Evolutionary conservation across 2,113 vertebrate genomes (phyloP).

Genomic region (Odocoileus virginianus): DNA sequence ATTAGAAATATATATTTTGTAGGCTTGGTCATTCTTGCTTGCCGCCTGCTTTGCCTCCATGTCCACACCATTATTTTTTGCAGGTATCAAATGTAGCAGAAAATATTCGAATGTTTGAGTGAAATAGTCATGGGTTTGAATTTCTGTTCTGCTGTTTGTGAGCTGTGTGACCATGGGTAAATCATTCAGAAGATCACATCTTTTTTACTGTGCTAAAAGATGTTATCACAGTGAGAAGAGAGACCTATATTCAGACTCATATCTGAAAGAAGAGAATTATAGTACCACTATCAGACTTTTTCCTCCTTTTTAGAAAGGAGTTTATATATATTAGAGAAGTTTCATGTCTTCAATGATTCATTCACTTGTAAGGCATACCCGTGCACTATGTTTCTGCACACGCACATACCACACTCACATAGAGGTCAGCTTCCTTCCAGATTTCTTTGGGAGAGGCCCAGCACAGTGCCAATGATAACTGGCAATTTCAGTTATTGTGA

Average conservation of each 20-base stretch:
- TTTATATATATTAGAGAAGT: too few species aligned
- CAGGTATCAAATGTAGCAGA: not conserved
- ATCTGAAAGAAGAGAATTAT: not conserved
- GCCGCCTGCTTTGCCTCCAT: not conserved
- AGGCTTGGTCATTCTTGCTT: accelerated
- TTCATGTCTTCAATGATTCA: not conserved
- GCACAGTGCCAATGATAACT: accelerated
- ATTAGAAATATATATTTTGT: not conserved
- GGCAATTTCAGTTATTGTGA: not conserved
- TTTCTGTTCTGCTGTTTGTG: not conserved
- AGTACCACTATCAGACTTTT: not conserved
- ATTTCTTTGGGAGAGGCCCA: not conserved
- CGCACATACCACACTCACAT: not conserved
- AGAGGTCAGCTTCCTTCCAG: not conserved
- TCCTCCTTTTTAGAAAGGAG: not conserved
- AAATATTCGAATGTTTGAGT: not conserved
- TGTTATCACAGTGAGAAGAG: not conserved
- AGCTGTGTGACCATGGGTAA: not conserved
- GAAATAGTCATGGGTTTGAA: not conserved
- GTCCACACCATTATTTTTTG: too few species aligned
- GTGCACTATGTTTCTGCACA: accelerated
- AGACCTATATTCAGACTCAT: not conserved
- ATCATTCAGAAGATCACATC: not conserved
- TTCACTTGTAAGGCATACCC: not conserved
- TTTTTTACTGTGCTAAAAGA: not conserved